Conservation (phyloP, 2,113 vertebrate genomes). For the Arizona elegans region DNA sequence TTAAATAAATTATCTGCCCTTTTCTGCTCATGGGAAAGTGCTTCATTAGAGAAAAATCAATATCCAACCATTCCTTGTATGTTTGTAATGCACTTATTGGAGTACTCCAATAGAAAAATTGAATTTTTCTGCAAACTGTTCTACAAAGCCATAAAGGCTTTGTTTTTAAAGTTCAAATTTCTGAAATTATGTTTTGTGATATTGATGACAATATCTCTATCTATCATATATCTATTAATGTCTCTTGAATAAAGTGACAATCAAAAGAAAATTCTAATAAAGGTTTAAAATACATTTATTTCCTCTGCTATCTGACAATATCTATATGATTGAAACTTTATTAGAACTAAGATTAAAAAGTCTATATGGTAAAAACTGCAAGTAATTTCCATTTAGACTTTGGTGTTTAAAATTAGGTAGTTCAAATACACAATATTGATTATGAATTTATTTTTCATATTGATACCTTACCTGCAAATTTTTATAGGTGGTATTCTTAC, state of each 20-base stretch:
- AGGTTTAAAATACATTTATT: conserved; percentile 81
- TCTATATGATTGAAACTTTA: conserved; percentile 76
- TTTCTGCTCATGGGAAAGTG: too few species aligned
- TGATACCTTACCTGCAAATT: conserved; percentile 26
- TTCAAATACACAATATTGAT: conserved; percentile 58
- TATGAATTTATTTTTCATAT: conserved; percentile 46
- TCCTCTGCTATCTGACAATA: conserved; percentile 76
- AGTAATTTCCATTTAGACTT: too few species aligned
- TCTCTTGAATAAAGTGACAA: conserved; percentile 74
- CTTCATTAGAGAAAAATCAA: too few species aligned
- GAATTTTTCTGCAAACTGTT: conserved; percentile 40
- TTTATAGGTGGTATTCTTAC: conserved; percentile 36
- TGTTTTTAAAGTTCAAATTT: conserved; percentile 67
- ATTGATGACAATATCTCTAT: conserved; percentile 64
- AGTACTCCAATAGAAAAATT: too few species aligned
- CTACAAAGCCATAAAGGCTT: conserved; percentile 55
- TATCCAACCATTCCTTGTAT: too few species aligned
- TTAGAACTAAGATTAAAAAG: conserved; percentile 81
- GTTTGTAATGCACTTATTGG: too few species aligned
- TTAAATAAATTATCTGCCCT: too few species aligned
- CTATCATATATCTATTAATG: too few species aligned
- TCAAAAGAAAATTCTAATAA: conserved; percentile 75
- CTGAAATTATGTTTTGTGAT: conserved; percentile 77
- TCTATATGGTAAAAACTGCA: conserved; percentile 69
- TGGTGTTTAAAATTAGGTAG: too few species aligned